Evolutionary conservation across 2,113 vertebrate genomes (phyloP), one percentile per base, ranked within the genome.

Genomic region (Aramus guarauna): DNA sequence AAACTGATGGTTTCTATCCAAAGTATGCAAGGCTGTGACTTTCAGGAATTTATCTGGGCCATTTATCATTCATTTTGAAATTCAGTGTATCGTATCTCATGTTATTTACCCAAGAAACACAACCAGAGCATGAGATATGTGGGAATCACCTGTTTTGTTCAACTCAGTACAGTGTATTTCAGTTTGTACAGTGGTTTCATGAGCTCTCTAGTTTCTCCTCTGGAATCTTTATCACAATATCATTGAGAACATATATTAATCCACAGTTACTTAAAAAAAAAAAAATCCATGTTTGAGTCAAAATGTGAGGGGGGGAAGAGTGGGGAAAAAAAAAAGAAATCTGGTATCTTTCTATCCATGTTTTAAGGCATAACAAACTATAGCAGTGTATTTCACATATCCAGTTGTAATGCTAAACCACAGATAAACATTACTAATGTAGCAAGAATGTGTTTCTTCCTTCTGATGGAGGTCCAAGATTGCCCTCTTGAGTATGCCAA

Each of bases 381-480:
- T n/a, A 92, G 80, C 55, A 86, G 90, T 87, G 94, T 64, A 93
- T 87, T 92, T 96, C 91, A 53, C 77, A 85, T 64, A 95, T 93
- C 91, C 95, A 96, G 91, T 83, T 93, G 94, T 96, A 97, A 97
- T 7, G 75, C 92, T 95, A 97, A 95, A 95, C 97, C 96, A 81
- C 73, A 94, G 94, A 96, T 94, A 97, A 97, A 97, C 92, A 98
- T 95, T 96, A 96, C 89, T 52, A 95, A 95, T 69, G 50, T 34
- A 92, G 58, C 45, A 96, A 91, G 92, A 97, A 98, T 97, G 95
- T 85, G 88, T 64, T 95, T 84, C 80, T 96, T 96, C 85, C 91
- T 95, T 95, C 89, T 93, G 94, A 92, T 69, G 94, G 85, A 97
- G 94, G 63, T 80, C 94, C 90, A 92, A 80, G 68, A 95, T 95